A percentile compares a stretch with the other conserved stretches of the same genome.
Conservation (phyloP, 2,113 vertebrate genomes). For the Pygoscelis adeliae region DNA sequence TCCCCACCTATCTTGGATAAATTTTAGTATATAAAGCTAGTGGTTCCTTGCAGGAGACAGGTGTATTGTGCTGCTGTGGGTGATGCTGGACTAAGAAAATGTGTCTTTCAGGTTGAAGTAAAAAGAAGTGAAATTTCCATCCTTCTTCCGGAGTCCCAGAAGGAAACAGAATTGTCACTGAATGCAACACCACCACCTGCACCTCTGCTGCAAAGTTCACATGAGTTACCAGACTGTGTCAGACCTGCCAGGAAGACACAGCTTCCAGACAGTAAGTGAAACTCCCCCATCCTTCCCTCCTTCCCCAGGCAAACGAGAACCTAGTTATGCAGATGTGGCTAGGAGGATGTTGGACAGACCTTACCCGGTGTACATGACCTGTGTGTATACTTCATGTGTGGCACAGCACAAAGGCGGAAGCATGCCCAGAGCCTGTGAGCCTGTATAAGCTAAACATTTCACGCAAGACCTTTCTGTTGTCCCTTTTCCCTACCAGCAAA, state of each 20-base stretch:
- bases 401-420: neutral
- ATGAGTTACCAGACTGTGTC: slow-evolving; percentile 56
- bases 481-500: neutral
- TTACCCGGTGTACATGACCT: neutral
- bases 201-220: neutral
- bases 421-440: neutral
- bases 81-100: neutral
- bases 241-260: slow-evolving; percentile 39
- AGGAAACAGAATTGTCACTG: neutral
- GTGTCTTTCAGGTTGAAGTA: slow-evolving; percentile 17
- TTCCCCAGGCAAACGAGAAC: neutral
- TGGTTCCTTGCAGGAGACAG: neutral
- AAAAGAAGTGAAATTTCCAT: neutral
- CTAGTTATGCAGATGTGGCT: neutral
- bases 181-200: neutral
- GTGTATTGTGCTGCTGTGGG: neutral
- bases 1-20: neutral
- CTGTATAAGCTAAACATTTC: neutral
- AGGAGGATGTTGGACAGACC: neutral
- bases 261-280: slow-evolving; percentile 61
- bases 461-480: neutral
- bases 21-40: neutral
- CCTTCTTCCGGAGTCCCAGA: neutral
- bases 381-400: neutral
- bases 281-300: neutral